Percentiles rank a stretch among this genome's conserved stretches.
phyloP scores from a whole-genome alignment of 2,113 vertebrate genomes.

The Petrocephalus zakoni region DNA sequence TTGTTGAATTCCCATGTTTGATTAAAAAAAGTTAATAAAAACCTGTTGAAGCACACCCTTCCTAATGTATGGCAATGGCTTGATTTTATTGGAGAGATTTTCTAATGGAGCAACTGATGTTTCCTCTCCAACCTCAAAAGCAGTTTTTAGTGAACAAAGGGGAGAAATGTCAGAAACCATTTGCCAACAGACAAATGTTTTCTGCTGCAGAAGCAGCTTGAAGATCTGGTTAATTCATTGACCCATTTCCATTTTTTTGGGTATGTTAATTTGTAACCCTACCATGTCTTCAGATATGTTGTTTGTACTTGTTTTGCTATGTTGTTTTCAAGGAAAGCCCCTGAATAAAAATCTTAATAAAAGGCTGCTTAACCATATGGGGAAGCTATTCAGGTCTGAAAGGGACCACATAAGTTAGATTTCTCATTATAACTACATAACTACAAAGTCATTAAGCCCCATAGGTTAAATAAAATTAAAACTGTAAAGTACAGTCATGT shows the following conservation, averaged over 20 bases:
- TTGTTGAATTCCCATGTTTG: not conserved
- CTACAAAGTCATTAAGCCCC: not conserved
- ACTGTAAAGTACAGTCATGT: not conserved
- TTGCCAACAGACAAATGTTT: not conserved
- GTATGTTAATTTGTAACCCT: not conserved
- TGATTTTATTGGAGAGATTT: not conserved
- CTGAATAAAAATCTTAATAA: not conserved
- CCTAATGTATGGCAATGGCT: not conserved
- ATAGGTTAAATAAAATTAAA: not conserved
- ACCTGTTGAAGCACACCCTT: not conserved
- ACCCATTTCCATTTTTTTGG: not conserved
- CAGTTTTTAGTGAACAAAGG: not conserved
- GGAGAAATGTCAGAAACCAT: not conserved
- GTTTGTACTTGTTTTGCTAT: not conserved
- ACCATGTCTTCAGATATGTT: not conserved
- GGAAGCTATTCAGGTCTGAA: not conserved
- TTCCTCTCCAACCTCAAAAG: not conserved
- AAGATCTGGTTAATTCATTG: not conserved
- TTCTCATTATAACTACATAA: not conserved
- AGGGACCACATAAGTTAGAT: not conserved
- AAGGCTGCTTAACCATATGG: not conserved
- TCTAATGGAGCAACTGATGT: not conserved
- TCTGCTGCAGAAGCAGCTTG: not conserved
- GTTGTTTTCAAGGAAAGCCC: not conserved
- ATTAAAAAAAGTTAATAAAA: not conserved